Conservation (phyloP, 2,888 invertebrate genomes). For the Nemotelus pantherinus region DNA sequence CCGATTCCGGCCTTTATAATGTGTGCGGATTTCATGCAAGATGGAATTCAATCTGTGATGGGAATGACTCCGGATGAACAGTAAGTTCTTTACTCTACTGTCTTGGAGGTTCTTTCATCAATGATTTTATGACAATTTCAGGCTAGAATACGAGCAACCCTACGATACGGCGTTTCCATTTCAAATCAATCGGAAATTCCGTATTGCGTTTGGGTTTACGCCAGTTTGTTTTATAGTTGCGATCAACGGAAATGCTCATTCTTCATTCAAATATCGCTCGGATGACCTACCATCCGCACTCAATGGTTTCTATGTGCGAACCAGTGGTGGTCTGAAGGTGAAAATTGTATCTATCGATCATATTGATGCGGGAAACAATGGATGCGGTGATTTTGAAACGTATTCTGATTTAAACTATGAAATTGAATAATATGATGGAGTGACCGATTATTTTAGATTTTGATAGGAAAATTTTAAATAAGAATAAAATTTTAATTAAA, state of each 20-base stretch:
- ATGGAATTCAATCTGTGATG: not conserved
- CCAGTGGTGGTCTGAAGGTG: not conserved
- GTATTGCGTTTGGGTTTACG: conserved; percentile 6
- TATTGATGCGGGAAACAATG: not conserved
- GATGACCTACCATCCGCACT: not conserved
- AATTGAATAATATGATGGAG: not conserved
- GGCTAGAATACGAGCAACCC: not conserved
- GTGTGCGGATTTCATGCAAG: not conserved
- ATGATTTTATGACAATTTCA: not conserved
- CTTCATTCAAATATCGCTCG: conserved; percentile 4
- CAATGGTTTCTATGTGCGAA: not conserved
- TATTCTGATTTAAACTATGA: not conserved
- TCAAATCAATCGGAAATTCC: conserved; percentile 7
- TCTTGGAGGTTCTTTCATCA: not conserved
- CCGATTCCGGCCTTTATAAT: conserved; percentile 21
- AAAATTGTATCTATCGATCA: conserved; percentile 6
- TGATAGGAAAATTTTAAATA: no score
- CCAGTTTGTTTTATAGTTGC: not conserved
- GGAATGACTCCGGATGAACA: conserved; percentile 12
- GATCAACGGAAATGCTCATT: not conserved
- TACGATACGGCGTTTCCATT: not conserved
- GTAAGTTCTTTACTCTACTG: not conserved
- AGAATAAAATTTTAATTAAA: no score
- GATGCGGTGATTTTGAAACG: not conserved
- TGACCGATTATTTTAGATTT: no score